Evolutionary conservation across 2,113 vertebrate genomes (phyloP).

Genomic region (Xenopus laevis): DNA sequence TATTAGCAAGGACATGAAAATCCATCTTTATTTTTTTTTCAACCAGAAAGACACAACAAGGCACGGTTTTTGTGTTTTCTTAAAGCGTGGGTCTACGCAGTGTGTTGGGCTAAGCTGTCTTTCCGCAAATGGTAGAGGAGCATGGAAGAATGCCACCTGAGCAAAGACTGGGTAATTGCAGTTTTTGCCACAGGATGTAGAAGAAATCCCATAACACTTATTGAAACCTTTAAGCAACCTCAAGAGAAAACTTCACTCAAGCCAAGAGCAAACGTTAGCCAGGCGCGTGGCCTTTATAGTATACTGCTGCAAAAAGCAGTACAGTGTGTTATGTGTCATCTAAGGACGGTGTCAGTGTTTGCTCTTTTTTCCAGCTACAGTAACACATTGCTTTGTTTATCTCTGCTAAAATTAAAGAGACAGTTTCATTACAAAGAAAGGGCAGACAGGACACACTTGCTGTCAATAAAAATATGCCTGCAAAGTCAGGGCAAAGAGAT

Average conservation of each 20-base stretch:
- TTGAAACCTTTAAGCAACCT: conserved; percentile 15
- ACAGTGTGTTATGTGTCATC: background rate
- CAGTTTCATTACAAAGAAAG: no score
- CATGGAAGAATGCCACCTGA: conserved; percentile 12
- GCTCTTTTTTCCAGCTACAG: background rate
- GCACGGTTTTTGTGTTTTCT: background rate
- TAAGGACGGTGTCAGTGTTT: background rate
- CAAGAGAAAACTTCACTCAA: conserved; percentile 6
- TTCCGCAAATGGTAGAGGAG: background rate
- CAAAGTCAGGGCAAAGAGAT: no score
- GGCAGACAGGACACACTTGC: no score
- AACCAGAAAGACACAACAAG: conserved; percentile 8
- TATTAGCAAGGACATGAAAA: conserved; percentile 7
- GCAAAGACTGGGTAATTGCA: conserved; percentile 12
- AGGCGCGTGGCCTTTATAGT: background rate
- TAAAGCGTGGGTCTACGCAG: background rate
- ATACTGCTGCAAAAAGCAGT: background rate
- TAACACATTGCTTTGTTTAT: conserved; percentile 1
- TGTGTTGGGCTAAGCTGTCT: background rate
- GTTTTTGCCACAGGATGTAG: conserved; percentile 23
- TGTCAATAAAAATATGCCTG: no score
- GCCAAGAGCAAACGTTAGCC: conserved; percentile 12
- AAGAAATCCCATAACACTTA: conserved; percentile 33
- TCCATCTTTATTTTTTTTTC: conserved; percentile 7
- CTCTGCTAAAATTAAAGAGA: background rate